Base-by-base conservation (phyloP, 2,888 invertebrate genomes). In the Stenodera caucasica region DNA sequence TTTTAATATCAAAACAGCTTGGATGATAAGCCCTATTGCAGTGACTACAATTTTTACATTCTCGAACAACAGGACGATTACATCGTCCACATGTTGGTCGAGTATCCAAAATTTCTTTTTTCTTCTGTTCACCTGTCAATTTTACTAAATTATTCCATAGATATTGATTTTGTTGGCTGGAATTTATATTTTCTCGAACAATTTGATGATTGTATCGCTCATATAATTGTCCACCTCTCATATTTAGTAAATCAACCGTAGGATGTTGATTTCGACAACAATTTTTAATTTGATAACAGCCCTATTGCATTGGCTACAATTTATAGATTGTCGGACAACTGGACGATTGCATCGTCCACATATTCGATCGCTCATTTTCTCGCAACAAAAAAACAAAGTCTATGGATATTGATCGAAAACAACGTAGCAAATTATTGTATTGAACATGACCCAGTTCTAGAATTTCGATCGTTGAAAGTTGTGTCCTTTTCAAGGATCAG, bases 401-500 rank as follows among this genome's bases (percentile, higher is more conserved):
- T 21, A 32, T 9, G 49, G 51, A 54, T 61, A 58, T 61, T 50
- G 57, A 61, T 61, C 55, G 61, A 29, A 55, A 55, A 45, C 53
- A n/a, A 49, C 57, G 32, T 50, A 30, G 21, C 30, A 52, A 15
- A 8, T 18, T 30, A 52, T 12, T n/a, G n/a, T 11, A 12, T 30
- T 49, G 21, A 3, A 15, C 56, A 50, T 56, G 52, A 56, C 62
- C 62, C 30, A 49, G 49, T 62, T 50, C 18, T 40, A 14, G 15
- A 26, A 51, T 26, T 61, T 61, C 57, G 57, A 61, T 61, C 61
- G 59, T 40, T 49, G 21, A 53, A 60, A 61, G 50, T 50, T 37
- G 45, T 54, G 37, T 58, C 58, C 58, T 58, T 30, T 61, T 58
- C 30, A 45, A 56, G 56, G 62, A 58, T 55, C 61, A 61, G 63